Evolutionary conservation across 1,140 invertebrate genomes (phyloP).

Genomic region (Lasioglossum albipes): DNA sequence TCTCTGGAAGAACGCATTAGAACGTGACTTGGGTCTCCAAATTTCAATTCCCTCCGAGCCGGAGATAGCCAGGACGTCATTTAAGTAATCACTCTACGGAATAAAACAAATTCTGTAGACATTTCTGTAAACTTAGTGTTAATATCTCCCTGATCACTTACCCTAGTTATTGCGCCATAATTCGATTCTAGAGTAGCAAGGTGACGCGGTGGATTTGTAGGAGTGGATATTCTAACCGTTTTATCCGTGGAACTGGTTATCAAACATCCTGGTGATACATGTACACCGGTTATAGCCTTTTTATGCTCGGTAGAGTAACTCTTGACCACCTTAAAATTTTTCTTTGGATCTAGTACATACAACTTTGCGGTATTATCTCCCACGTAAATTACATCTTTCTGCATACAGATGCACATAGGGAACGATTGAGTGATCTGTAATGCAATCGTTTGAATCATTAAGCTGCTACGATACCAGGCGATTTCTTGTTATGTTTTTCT

Average conservation of each 20-base stretch:
- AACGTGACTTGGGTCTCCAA: conserved; percentile 66
- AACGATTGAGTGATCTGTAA: conserved; percentile 70
- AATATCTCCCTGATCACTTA: conserved; percentile 54
- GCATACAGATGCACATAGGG: conserved; percentile 72
- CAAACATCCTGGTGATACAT: conserved; percentile 66
- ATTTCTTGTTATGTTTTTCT: neutral
- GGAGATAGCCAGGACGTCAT: conserved; percentile 72
- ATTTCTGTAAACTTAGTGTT: neutral
- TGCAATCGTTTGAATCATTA: neutral
- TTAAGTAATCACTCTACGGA: conserved; percentile 72
- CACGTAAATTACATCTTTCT: conserved; percentile 66
- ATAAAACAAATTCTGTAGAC: conserved; percentile 7
- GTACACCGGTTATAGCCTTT: conserved; percentile 72
- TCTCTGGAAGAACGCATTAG: conserved; percentile 6
- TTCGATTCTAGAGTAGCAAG: conserved; percentile 62
- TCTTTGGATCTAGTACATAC: conserved; percentile 70
- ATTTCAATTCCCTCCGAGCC: conserved; percentile 70
- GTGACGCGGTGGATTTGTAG: conserved; percentile 71
- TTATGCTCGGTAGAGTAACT: conserved; percentile 68
- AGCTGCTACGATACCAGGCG: neutral
- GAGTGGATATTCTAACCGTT: conserved; percentile 71
- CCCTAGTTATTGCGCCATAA: conserved; percentile 72
- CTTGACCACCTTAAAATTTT: conserved; percentile 68
- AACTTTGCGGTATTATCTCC: conserved; percentile 71
- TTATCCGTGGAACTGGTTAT: conserved; percentile 74